Evolutionary conservation across 2,797 vertebrate species (phyloP), one percentile per base, ranked within the genome.

Genomic region (Lagocephalus sceleratus): DNA sequence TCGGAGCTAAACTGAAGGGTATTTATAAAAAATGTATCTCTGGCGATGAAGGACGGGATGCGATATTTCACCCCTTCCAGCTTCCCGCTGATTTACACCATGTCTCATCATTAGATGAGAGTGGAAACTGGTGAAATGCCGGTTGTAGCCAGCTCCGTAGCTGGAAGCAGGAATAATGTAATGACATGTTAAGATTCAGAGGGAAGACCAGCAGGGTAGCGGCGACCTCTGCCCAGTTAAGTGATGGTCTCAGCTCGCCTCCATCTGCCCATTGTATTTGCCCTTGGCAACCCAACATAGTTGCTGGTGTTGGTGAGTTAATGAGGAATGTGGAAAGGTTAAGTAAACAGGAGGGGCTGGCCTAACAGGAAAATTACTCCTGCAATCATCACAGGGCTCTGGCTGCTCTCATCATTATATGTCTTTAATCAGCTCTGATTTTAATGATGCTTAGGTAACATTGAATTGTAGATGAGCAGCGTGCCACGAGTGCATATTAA

Each of bases 241-340:
- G 85, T 85, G 87, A 85, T 79, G 85, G 83, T 84, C 78, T 83
- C 73, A 63, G 81, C 82, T 79, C 68, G 20, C 68, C 85, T 83
- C 87, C 76, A 87, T 85, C 85, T 88, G 85, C 83, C 85, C 83
- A 88, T 90, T 90, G 87, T 80, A 71, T 84, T 85, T 89, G 88
- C 85, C 86, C 86, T 81, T 87, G 85, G 89, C 88, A 90, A 84
- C 85, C 81, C 77, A 75, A 81, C 76, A 68, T 80, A 81, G 78
- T 75, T 62, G 69, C 74, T 76, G 71, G 81, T 80, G 79, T 75
- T 82, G 81, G 78, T 57, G 79, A 88, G 88, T 85, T 91, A 92
- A 91, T 91, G 87, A 91, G 89, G 83, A 82, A 84, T 85, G 81
- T 45, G 63, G 79, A 90, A 90, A 91, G 90, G 90, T 92, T 91